Conservation (phyloP, 1,140 invertebrate species). For the Bombyx mandarina region DNA sequence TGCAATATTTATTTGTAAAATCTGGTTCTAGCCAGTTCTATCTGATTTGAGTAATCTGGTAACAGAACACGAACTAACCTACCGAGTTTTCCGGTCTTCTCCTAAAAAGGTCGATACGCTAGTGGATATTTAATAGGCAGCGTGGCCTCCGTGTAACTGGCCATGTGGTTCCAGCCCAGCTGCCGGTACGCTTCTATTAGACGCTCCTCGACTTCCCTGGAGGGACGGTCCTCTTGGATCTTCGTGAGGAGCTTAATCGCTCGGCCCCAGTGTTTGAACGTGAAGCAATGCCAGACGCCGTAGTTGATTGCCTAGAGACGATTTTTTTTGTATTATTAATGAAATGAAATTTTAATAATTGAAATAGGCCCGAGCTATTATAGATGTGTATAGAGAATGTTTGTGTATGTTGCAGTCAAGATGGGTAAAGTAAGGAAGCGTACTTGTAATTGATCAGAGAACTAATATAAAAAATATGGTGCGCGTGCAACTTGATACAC, state of each 20-base stretch:
- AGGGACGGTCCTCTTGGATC: slow-evolving; percentile 84
- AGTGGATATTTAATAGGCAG: slow-evolving; percentile 77
- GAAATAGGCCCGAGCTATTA: too few relatives aligned
- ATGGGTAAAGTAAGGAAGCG: too few relatives aligned
- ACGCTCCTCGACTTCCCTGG: slow-evolving; percentile 81
- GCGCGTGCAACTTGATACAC: too few relatives aligned
- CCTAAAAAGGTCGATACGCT: slow-evolving; percentile 75
- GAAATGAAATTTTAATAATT: too few relatives aligned
- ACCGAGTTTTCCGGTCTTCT: too few relatives aligned
- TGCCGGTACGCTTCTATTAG: slow-evolving; percentile 76
- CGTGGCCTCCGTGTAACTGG: slow-evolving; percentile 67
- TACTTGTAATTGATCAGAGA: too few relatives aligned
- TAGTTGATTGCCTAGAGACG: slow-evolving; percentile 68
- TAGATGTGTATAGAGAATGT: too few relatives aligned
- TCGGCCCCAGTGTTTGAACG: slow-evolving; percentile 84
- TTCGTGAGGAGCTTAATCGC: slow-evolving; percentile 83
- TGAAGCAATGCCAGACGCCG: slow-evolving; percentile 84
- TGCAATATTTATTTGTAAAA: background rate
- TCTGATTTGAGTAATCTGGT: too few relatives aligned
- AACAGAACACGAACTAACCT: too few relatives aligned
- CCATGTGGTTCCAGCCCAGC: slow-evolving; percentile 80
- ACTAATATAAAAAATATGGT: too few relatives aligned
- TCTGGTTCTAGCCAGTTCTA: background rate
- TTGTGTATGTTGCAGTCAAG: too few relatives aligned
- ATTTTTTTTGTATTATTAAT: too few relatives aligned